A percentile compares a stretch with the other conserved stretches of the same genome.
phyloP scores from a whole-genome alignment of 37 sponge, comb jelly and placozoan species.

The Beroe ovata region DNA sequence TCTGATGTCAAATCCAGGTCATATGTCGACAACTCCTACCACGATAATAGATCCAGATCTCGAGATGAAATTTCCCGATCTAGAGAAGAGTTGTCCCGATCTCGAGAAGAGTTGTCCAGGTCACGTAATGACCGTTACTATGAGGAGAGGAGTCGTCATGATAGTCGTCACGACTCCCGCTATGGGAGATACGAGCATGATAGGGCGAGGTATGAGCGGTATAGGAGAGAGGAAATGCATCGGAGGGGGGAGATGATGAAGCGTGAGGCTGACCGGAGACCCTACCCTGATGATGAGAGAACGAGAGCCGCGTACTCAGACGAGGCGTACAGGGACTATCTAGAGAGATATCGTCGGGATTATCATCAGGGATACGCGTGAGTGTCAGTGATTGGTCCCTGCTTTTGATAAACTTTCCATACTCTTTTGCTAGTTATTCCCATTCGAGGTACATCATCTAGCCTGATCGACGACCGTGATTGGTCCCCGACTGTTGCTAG shows the following conservation, averaged over 20 bases:
- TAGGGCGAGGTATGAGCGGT: conserved; percentile 1
- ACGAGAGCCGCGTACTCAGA: not conserved
- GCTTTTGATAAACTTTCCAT: no score
- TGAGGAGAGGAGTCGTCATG: not conserved
- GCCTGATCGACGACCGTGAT: no score
- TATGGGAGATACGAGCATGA: not conserved
- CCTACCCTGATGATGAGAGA: not conserved
- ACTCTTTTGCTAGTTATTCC: no score
- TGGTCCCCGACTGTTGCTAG: no score
- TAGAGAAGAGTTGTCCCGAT: not conserved
- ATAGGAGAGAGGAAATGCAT: conserved; percentile 22
- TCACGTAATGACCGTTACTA: not conserved
- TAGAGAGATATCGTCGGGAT: not conserved
- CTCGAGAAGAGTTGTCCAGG: not conserved
- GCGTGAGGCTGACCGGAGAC: not conserved
- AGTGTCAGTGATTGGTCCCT: no score
- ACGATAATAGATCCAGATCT: not conserved
- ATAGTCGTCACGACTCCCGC: conserved; percentile 7
- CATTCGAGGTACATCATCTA: no score
- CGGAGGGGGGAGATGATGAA: conserved; percentile 25
- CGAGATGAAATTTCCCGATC: not conserved
- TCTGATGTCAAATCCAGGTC: conserved; percentile 16
- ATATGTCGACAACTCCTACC: not conserved
- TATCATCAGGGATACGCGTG: not conserved
- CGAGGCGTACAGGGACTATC: not conserved